Percentiles rank a stretch among this genome's conserved stretches.
phyloP scores from a whole-genome alignment of 2,888 invertebrate genomes.

The Mycalesis mineus region DNA sequence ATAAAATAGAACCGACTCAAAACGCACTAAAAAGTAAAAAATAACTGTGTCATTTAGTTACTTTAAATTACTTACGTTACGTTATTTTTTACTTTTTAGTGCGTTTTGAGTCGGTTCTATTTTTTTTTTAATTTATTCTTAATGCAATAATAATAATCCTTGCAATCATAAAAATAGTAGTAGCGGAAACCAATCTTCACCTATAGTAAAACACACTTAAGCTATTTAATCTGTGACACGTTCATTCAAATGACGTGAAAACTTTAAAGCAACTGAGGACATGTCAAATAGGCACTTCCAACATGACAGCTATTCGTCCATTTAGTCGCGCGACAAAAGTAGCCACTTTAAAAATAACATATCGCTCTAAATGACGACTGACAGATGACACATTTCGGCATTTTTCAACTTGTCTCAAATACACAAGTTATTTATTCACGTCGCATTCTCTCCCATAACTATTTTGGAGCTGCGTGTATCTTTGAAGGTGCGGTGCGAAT shows the following conservation, averaged over 20 bases:
- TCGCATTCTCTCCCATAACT: constrained; percentile 50
- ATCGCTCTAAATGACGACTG: constrained; percentile 76
- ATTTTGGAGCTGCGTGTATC: constrained; percentile 38
- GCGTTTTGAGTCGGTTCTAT: no score
- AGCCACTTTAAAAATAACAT: constrained; percentile 63
- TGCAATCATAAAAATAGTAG: no score
- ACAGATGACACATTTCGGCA: constrained; percentile 78
- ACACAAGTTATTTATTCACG: constrained; percentile 47
- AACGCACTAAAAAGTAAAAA: no score
- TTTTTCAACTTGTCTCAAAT: constrained; percentile 77
- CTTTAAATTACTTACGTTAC: no score
- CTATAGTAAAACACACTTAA: neutral
- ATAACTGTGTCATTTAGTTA: no score
- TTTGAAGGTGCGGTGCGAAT: constrained; percentile 27
- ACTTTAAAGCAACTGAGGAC: constrained; percentile 4
- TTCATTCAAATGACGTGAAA: constrained; percentile 5
- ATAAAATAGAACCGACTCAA: no score
- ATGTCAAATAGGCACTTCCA: constrained; percentile 51
- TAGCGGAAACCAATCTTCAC: no score
- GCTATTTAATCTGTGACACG: neutral
- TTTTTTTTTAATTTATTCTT: no score
- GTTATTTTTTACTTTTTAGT: no score
- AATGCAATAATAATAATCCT: no score
- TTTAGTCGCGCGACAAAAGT: constrained; percentile 63
- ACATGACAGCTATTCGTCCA: constrained; percentile 62